Evolutionary conservation across 1,140 invertebrate genomes (phyloP), one percentile per base, ranked within the genome.

Genomic region (Drosophila repletoides): DNA sequence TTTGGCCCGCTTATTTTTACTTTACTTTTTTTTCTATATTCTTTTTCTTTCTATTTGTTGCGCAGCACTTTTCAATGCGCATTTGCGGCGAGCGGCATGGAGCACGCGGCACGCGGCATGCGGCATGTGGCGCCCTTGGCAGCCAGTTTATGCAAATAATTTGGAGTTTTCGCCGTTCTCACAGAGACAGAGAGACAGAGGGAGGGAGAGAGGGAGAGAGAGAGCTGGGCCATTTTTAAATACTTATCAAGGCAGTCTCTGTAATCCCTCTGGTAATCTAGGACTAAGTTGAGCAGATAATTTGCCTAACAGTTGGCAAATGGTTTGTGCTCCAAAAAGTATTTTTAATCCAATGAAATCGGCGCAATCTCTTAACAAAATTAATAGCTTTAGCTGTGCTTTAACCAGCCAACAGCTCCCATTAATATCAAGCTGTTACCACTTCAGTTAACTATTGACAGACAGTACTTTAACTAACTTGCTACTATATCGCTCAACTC

Each of bases 141-240:
- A 41, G 31, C 3, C 52, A 60, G 70, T 63, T 71, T 84, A 83
- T 79, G 80, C 70, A 83, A 83, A 77, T 84, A 63, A 64, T 79
- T 83, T 70, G 55, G 29, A 76, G 63, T 56, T 56, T 40, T 28
- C 26, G 33, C 59, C 45, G 58, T 46, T 66, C 63, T 26, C 22
- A 17, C n/a, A n/a, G n/a, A n/a, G n/a, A n/a, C n/a, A n/a, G n/a
- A n/a, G n/a, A n/a, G n/a, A n/a, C n/a, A n/a, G n/a, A n/a, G n/a
- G 45, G 14, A 55, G n/a, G 40, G 28, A 26, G 12, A 5, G n/a
- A 36, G 51, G 21, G 33, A 26, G 38, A 58, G 36, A 41, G 49
- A 51, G 61, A 41, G 73, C 53, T 60, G 15, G 63, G 56, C 64
- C 41, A 77, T 73, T 77, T 77, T 77, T 77, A 77, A 77, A 77